Evolutionary conservation across 2,113 vertebrate genomes (phyloP).

Genomic region (Halcyon senegalensis): DNA sequence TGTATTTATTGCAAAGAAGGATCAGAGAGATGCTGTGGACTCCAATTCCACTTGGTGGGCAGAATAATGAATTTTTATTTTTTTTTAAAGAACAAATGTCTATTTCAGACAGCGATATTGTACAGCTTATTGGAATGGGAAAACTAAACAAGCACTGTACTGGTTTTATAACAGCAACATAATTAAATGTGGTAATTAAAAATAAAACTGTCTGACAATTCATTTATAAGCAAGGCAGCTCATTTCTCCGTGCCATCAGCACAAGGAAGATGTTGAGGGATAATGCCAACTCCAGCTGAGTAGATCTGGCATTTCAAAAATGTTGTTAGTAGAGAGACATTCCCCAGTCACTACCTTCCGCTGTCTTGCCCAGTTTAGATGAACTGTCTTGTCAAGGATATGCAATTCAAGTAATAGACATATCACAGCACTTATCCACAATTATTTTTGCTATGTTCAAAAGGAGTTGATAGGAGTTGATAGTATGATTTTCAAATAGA

Average conservation of each 20-base stretch:
- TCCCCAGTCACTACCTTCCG: background rate
- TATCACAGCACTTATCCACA: background rate
- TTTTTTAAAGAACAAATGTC: constrained; percentile 8
- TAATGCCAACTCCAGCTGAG: constrained; percentile 36
- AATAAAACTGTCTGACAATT: constrained; percentile 65
- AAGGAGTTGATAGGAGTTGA: background rate
- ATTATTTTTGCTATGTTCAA: background rate
- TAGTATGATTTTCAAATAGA: background rate
- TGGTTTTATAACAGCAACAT: constrained; percentile 66
- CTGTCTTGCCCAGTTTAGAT: constrained; percentile 3
- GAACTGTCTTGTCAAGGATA: background rate
- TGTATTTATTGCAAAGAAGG: constrained; percentile 39
- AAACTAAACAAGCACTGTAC: constrained; percentile 61
- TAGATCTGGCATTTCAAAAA: constrained; percentile 55
- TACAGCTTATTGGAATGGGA: constrained; percentile 22
- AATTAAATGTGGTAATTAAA: constrained; percentile 71
- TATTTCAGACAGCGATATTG: constrained; percentile 51
- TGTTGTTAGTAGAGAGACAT: constrained; percentile 5
- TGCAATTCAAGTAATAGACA: constrained; percentile 9
- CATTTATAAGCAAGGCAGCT: constrained; percentile 57
- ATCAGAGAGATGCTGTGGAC: constrained; percentile 11
- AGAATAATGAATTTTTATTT: background rate
- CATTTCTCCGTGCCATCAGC: constrained; percentile 16
- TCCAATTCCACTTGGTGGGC: constrained; percentile 26
- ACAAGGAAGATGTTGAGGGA: background rate